Evolutionary conservation across 2,888 invertebrate genomes (phyloP).

Genomic region (Kryphioiulus occultus): DNA sequence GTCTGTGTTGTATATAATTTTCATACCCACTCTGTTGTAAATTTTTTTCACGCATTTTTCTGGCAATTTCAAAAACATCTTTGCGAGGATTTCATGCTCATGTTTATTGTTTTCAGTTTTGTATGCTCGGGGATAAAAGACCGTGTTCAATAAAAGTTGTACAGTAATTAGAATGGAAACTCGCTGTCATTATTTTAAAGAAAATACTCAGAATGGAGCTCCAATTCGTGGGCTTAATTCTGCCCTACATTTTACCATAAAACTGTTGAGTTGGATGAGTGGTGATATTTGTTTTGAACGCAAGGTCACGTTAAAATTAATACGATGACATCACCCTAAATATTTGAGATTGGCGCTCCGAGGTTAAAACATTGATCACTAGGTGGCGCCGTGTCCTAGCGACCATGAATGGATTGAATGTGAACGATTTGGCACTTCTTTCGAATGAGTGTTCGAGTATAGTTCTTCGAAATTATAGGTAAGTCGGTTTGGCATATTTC

Average conservation of each 20-base stretch:
- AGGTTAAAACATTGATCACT: background rate
- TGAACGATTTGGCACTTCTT: background rate
- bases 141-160: constrained; percentile 51
- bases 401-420: no score
- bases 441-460: background rate
- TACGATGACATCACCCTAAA: no score
- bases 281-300: no score
- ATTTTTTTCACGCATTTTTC: constrained; percentile 44
- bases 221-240: background rate
- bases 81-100: constrained; percentile 49
- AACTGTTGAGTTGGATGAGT: no score
- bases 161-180: background rate
- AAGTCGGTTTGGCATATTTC: background rate
- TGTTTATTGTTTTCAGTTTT: constrained; percentile 47
- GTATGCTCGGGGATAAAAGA: constrained; percentile 52
- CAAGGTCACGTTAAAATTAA: no score
- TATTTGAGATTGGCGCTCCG: background rate
- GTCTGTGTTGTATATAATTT: constrained; percentile 43
- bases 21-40: constrained; percentile 43
- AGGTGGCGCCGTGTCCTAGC: background rate
- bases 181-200: background rate
- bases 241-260: no score
- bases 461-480: background rate
- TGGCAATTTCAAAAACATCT: constrained; percentile 29
- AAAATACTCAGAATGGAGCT: background rate